phyloP scores from a whole-genome alignment of 1,140 invertebrate genomes.

The Drosophila melanogaster region DNA sequence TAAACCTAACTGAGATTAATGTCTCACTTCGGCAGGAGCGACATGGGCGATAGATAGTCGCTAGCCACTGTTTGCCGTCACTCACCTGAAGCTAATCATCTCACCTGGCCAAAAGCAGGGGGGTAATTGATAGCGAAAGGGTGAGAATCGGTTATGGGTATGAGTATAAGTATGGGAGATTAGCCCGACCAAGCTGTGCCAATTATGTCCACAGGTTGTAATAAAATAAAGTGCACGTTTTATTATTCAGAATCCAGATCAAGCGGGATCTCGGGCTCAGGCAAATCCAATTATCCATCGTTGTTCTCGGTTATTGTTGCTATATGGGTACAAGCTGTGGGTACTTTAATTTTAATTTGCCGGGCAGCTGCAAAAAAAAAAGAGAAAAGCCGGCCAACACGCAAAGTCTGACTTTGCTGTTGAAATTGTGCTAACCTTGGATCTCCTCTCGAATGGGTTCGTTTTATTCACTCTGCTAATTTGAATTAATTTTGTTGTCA shows the following conservation, averaged over 20 bases:
- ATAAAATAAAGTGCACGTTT: constrained; percentile 63
- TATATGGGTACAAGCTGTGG: constrained; percentile 20
- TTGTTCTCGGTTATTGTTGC: constrained; percentile 35
- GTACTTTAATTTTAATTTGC: constrained; percentile 49
- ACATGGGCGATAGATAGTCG: constrained; percentile 46
- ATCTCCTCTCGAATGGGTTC: constrained; percentile 35
- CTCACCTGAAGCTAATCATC: constrained; percentile 28
- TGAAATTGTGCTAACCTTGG: constrained; percentile 76
- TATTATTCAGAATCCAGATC: constrained; percentile 53
- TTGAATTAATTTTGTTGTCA: constrained; percentile 83
- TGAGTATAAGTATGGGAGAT: constrained; percentile 9
- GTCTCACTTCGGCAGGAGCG: constrained; percentile 70
- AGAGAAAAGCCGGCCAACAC: constrained; percentile 47
- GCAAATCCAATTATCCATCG: constrained; percentile 43
- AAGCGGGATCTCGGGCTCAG: constrained; percentile 29
- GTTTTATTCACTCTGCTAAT: constrained; percentile 55
- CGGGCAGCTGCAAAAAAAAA: constrained; percentile 56
- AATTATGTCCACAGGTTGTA: constrained; percentile 74
- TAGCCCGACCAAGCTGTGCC: constrained; percentile 50
- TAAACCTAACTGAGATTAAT: constrained; percentile 83
- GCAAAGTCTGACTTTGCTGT: constrained; percentile 76
- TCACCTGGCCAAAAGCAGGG: background rate
- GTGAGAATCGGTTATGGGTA: constrained; percentile 26
- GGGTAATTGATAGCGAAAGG: constrained; percentile 7
- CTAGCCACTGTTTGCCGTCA: constrained; percentile 23